Evolutionary conservation across 2,797 vertebrate species (phyloP).

Genomic region (Phoebastria nigripes): DNA sequence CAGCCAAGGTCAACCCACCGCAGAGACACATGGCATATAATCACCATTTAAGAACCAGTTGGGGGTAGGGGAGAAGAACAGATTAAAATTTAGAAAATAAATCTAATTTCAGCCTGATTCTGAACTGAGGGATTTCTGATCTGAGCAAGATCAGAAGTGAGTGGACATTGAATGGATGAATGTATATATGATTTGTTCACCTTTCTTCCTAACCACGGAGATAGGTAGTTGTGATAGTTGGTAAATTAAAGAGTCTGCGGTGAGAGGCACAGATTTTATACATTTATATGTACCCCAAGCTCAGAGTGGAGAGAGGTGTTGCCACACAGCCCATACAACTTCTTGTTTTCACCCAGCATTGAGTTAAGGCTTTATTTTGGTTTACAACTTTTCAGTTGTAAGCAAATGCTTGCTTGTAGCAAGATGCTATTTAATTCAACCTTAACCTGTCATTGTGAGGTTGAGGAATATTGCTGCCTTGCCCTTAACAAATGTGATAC

Average conservation of each 20-base stretch:
- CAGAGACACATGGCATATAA: background rate
- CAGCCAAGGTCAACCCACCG: background rate
- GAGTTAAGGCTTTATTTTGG: background rate
- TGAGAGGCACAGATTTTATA: background rate
- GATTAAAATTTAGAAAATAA: background rate
- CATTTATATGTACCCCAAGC: background rate
- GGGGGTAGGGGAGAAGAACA: background rate
- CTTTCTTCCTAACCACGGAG: background rate
- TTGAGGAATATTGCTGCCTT: background rate
- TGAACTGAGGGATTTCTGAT: background rate
- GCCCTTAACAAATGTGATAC: background rate
- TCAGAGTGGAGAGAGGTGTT: background rate
- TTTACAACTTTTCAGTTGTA: background rate
- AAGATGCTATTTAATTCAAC: background rate
- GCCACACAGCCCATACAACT: background rate
- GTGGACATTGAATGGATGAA: background rate
- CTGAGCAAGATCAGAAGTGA: background rate
- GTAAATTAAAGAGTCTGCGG: background rate
- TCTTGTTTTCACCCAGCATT: background rate
- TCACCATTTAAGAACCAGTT: background rate
- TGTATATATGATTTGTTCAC: fast-evolving
- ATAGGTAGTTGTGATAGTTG: background rate
- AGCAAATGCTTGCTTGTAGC: background rate
- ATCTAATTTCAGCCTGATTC: background rate
- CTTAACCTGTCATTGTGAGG: background rate